Conservation (phyloP, 2,888 invertebrate genomes). For the Stratiomys singularior region DNA sequence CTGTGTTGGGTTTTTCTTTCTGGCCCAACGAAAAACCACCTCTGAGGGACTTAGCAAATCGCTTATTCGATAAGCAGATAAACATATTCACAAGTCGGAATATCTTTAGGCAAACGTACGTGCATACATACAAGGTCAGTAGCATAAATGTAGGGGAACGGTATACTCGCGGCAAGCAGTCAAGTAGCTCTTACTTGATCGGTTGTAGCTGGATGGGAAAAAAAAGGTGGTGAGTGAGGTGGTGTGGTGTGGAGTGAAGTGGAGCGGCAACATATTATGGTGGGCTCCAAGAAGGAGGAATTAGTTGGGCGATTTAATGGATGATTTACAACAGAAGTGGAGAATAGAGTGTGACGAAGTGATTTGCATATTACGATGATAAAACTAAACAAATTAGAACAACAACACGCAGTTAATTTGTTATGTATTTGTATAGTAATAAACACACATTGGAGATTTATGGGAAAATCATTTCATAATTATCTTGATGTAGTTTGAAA, state of each 20-base stretch:
- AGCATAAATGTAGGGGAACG: slow-evolving; percentile 31
- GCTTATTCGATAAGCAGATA: not conserved
- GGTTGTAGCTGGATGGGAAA: not conserved
- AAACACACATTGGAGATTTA: not conserved
- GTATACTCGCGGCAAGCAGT: not conserved
- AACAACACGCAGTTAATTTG: slow-evolving; percentile 18
- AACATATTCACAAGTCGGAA: slow-evolving; percentile 10
- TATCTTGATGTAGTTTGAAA: too few species aligned
- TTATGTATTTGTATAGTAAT: not conserved
- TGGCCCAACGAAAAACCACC: too few species aligned
- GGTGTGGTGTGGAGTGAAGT: not conserved
- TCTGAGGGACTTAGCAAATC: too few species aligned
- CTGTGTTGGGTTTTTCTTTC: too few species aligned
- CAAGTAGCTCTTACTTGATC: slow-evolving; percentile 7
- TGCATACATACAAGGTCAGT: slow-evolving; percentile 33
- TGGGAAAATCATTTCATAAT: too few species aligned
- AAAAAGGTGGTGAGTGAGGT: not conserved
- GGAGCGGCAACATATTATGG: not conserved
- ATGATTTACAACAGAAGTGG: slow-evolving; percentile 23
- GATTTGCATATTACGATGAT: slow-evolving; percentile 38
- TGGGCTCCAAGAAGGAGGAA: too few species aligned
- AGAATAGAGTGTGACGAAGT: slow-evolving; percentile 34
- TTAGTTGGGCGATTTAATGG: slow-evolving; percentile 21
- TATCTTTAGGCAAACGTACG: not conserved
- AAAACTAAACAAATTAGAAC: slow-evolving; percentile 27